Evolutionary conservation across 2,888 invertebrate genomes (phyloP).

Genomic region (Zaprionus bogoriensis): DNA sequence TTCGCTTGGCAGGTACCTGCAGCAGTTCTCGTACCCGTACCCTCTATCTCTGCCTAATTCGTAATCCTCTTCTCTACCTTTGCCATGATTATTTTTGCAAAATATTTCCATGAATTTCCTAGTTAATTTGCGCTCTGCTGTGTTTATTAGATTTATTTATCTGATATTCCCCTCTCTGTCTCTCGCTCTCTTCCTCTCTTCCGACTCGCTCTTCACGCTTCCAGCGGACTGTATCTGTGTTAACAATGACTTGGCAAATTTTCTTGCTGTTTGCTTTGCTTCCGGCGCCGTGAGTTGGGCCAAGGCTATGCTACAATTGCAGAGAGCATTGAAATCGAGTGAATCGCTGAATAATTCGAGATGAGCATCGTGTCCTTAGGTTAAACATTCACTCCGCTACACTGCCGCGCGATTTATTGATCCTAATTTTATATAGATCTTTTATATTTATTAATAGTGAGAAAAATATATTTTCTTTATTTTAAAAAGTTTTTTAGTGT

Average conservation of each 20-base stretch:
- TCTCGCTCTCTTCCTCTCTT: conserved; percentile 6
- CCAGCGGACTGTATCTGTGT: conserved; percentile 23
- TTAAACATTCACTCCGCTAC: background rate
- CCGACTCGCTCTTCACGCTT: conserved; percentile 4
- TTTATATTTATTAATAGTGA: background rate
- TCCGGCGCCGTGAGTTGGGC: conserved; percentile 44
- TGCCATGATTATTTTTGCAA: conserved; percentile 16
- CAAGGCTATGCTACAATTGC: background rate
- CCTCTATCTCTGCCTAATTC: conserved; percentile 1
- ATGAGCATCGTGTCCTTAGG: background rate
- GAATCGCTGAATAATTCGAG: background rate
- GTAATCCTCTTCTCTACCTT: conserved; percentile 25
- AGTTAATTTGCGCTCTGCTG: conserved; percentile 53
- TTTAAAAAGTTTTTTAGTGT: no score
- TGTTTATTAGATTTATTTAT: conserved; percentile 63
- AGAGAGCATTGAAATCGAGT: no score
- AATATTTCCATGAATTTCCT: conserved; percentile 34
- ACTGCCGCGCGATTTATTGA: background rate
- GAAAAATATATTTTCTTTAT: no score
- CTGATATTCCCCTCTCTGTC: no score
- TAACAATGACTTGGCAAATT: conserved; percentile 70
- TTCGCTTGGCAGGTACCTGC: conserved; percentile 19
- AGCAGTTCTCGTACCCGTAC: background rate
- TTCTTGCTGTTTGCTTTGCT: conserved; percentile 66
- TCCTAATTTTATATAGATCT: background rate